phyloP scores from a whole-genome alignment of 1,140 invertebrate species.

The Mercenaria mercenaria region DNA sequence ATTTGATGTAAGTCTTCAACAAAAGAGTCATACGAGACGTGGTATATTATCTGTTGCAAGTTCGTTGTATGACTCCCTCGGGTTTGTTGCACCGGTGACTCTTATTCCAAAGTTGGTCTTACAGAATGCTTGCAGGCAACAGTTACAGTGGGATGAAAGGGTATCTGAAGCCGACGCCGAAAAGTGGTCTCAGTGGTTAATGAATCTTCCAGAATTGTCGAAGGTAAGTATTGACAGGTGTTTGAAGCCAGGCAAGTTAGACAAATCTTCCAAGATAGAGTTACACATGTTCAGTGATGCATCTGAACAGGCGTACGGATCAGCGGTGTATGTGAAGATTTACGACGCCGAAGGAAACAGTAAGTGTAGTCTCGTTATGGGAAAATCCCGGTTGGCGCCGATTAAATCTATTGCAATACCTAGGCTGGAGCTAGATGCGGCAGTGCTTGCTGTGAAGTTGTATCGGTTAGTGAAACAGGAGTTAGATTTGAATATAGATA shows the following conservation, averaged over 20 bases:
- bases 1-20: conserved; percentile 14
- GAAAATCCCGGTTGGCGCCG: conserved; percentile 59
- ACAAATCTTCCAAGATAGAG: not conserved
- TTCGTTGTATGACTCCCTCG: conserved; percentile 76
- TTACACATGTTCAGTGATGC: conserved; percentile 34
- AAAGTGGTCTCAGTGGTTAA: conserved; percentile 49
- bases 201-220: not conserved
- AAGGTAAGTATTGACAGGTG: conserved; percentile 41
- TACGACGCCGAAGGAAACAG: not conserved
- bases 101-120: conserved; percentile 61
- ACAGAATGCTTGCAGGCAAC: conserved; percentile 55
- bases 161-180: conserved; percentile 14
- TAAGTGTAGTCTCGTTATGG: conserved; percentile 33
- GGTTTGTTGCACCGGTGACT: conserved; percentile 64
- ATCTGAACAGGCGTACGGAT: not conserved
- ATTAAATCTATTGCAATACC: conserved; percentile 46
- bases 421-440: conserved; percentile 55
- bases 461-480: conserved; percentile 1
- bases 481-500: not conserved
- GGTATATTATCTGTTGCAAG: conserved; percentile 59
- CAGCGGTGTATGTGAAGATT: conserved; percentile 1
- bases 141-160: conserved; percentile 66
- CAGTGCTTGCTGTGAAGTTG: conserved; percentile 17
- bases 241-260: not conserved
- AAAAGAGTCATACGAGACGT: conserved; percentile 43